Evolutionary conservation across 2,888 invertebrate species (phyloP).

Genomic region (Drosophila meridiana): DNA sequence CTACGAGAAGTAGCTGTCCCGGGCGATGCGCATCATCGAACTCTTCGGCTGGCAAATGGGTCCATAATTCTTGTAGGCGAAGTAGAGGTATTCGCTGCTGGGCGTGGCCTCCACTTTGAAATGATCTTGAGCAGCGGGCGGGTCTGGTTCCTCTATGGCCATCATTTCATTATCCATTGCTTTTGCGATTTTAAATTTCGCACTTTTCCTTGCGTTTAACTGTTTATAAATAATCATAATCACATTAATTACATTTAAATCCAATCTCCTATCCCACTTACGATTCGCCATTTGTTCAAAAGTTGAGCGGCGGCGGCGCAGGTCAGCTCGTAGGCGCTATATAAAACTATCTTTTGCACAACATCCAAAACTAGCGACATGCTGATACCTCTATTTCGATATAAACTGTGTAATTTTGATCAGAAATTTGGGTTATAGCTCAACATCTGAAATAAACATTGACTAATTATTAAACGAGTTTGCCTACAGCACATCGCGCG

Average conservation of each 20-base stretch:
- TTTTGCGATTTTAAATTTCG: background rate
- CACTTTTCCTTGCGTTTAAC: conserved; percentile 6
- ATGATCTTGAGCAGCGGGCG: background rate
- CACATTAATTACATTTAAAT: background rate
- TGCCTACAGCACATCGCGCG: conserved; percentile 4
- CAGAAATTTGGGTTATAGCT: conserved; percentile 24
- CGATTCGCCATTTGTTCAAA: conserved; percentile 35
- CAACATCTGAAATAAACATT: conserved; percentile 10
- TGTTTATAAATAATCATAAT: background rate
- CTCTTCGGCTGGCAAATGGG: conserved; percentile 77
- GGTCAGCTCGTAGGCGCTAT: conserved; percentile 50
- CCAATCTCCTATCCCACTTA: conserved; percentile 30
- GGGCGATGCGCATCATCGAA: conserved; percentile 78
- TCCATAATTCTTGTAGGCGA: conserved; percentile 27
- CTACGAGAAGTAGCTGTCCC: conserved; percentile 84
- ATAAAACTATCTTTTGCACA: conserved; percentile 51
- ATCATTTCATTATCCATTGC: background rate
- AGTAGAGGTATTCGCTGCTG: conserved; percentile 7
- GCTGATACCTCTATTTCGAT: conserved; percentile 2
- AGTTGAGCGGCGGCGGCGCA: conserved; percentile 36
- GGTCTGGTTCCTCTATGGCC: background rate
- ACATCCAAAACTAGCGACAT: conserved; percentile 63
- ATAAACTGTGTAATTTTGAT: conserved; percentile 11
- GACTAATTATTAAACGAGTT: conserved; percentile 3
- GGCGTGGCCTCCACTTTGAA: background rate